Base-by-base conservation (phyloP, 2,888 invertebrate species). In the Leistus spinibarbis region DNA sequence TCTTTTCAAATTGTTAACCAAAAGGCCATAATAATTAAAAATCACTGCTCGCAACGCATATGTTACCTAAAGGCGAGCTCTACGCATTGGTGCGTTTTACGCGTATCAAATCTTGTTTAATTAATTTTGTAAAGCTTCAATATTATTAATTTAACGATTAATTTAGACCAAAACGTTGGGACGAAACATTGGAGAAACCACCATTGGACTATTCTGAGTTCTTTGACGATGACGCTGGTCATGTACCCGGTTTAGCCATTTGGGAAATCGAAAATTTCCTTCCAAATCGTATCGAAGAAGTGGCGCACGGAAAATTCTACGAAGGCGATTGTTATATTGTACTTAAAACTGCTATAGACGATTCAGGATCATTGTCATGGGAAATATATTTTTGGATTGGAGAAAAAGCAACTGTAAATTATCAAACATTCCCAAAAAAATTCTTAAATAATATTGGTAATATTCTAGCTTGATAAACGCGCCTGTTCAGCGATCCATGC, bases 261-360 rank as follows among this genome's bases (percentile, higher is more conserved):
- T 99, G 99, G 99, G 99, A 99, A 88, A 99, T 99, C 77, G 99
- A 99, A 86, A 99, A 99, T 86, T 99, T 99, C 85, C 88, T 99
- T 78, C 99, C 99, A 0, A 97, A 97, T 83, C 93, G 94, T 81
- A 93, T 99, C 60, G 95, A 95, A 70, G 95, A 96, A 89, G 96
- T 93, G 4, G 93, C 96, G 0, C 95, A 97, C 84, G 99, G 99
- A 1, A 98, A 98, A 86, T 99, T 99, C 87, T 99, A 98, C 84
- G 98, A 99, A 86, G 99, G 96, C 3, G 99, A 99, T 85, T 99
- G 99, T 85, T 99, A 99, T 85, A 98, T 99, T 80, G 90, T 99
- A 63, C 86, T 99, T 75, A 96, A 97, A 86, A 98, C 98, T 0
- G 89, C 88, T 54, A 86, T 93, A 54, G 97, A 97, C 82, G 95